A percentile compares a stretch with the other conserved stretches of the same genome.
phyloP scores from a whole-genome alignment of 2,888 invertebrate genomes.

The Phortica okadai region DNA sequence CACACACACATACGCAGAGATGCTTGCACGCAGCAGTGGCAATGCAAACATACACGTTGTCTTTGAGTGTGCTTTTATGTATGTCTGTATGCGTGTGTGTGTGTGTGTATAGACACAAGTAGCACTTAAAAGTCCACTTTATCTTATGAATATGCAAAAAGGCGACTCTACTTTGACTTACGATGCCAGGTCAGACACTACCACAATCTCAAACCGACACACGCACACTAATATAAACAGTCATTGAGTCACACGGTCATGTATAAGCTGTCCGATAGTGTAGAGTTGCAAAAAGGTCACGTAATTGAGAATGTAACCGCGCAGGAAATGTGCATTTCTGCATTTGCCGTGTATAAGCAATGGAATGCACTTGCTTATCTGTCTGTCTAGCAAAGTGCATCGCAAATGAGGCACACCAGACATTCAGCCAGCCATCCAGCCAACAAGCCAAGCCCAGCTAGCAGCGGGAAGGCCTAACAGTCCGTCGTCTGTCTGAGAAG shows the following conservation, averaged over 20 bases:
- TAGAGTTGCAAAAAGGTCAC: not conserved
- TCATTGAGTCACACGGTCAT: not conserved
- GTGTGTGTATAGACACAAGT: not conserved
- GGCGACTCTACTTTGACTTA: slow-evolving; percentile 23
- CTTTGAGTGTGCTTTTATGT: not conserved
- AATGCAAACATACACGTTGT: not conserved
- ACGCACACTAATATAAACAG: not conserved
- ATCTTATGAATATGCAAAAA: slow-evolving; percentile 30
- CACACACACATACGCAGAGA: too few relatives aligned
- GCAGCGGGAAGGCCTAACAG: too few relatives aligned
- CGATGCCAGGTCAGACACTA: not conserved
- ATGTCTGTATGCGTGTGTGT: not conserved
- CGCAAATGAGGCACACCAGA: too few relatives aligned
- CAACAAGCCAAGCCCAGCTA: too few relatives aligned
- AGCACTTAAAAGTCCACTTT: slow-evolving; percentile 23
- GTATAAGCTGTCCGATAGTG: not conserved
- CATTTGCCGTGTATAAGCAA: not conserved
- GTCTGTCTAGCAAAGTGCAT: not conserved
- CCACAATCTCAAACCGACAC: not conserved
- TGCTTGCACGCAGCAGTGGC: not conserved
- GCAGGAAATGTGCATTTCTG: not conserved
- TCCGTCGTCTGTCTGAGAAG: too few relatives aligned
- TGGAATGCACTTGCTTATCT: not conserved
- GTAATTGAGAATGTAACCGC: not conserved
- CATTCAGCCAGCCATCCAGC: too few relatives aligned